Evolutionary conservation across 35 echinoderm and acorn worm species (phyloP), one percentile per base, ranked within the genome.

Genomic region (Chiridota heheva): DNA sequence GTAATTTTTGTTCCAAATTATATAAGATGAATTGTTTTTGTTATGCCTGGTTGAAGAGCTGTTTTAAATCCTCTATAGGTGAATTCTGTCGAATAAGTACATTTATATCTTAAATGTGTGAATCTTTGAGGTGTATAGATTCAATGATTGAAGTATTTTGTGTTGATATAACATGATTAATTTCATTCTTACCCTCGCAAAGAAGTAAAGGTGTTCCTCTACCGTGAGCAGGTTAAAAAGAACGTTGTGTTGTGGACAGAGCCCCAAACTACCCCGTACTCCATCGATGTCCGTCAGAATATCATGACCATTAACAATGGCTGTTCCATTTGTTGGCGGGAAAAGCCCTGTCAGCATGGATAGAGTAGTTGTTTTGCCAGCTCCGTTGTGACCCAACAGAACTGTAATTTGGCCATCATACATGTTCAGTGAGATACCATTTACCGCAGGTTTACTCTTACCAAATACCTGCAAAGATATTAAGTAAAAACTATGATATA

Each of bases 281-380:
- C 84, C 84, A 7, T 92, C 69, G 24, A 92, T 76, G 38, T 87
- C 62, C 5, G 76, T 67, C 28, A 63, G 41, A 32, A 92, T 88
- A 45, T 87, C 73, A 56, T 76, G 78, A 18, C 74, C 84, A 55
- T 92, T 92, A 36, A 92, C 67, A 0, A 44, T 67, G 5, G 90
- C 90, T 4, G 83, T 87, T 2, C 90, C 90, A 8, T 44, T 48
- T 5, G 84, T 76, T 1, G 90, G 76, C 5, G 84, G 90, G 33
- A 87, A 82, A 0, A 92, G 49, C 1, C 90, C 90, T 15, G 84
- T 87, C 24, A 92, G 70, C 83, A 87, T 92, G 25, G 90, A 92
- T 41, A 92, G 86, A 12, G 90, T 92, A 43, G 90, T 92, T 17
- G 90, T 92, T 71, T 92, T 92, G 15, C 90, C 90, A 15, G 90